phyloP scores from a whole-genome alignment of 1,140 invertebrate genomes.

The Plutomurus gul region DNA sequence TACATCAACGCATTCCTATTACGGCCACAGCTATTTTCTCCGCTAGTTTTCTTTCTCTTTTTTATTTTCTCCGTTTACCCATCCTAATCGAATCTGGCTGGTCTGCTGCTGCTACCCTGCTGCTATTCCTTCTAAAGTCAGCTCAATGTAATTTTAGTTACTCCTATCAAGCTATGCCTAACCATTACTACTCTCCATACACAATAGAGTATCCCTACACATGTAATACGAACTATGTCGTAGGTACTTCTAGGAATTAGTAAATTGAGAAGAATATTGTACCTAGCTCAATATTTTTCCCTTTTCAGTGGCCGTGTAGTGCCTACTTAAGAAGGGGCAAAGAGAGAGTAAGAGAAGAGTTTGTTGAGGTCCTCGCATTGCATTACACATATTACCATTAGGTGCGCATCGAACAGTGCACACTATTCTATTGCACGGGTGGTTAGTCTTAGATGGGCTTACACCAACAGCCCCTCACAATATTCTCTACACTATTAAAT shows the following conservation, averaged over 20 bases:
- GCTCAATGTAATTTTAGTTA: not conserved
- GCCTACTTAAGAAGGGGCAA: too few relatives aligned
- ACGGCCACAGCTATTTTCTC: too few relatives aligned
- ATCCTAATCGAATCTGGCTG: conserved; percentile 19
- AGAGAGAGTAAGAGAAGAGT: too few relatives aligned
- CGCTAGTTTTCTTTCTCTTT: not conserved
- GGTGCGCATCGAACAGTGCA: too few relatives aligned
- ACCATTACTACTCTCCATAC: not conserved
- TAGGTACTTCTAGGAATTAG: too few relatives aligned
- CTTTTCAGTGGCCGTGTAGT: too few relatives aligned
- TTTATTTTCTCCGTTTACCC: conserved; percentile 17
- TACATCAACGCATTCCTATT: conserved; percentile 8
- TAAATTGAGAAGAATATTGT: too few relatives aligned
- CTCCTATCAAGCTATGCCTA: too few relatives aligned
- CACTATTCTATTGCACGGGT: conserved; percentile 4
- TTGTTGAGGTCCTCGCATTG: too few relatives aligned
- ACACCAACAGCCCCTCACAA: conserved; percentile 16
- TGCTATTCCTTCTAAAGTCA: not conserved
- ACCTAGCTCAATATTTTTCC: too few relatives aligned
- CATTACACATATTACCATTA: not conserved
- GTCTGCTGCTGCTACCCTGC: not conserved
- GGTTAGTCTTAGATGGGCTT: conserved; percentile 28
- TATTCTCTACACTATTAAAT: conserved; percentile 20
- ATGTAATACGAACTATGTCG: not conserved
- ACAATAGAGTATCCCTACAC: not conserved